phyloP scores from a whole-genome alignment of 2,888 invertebrate species.

The Dicycla oo region DNA sequence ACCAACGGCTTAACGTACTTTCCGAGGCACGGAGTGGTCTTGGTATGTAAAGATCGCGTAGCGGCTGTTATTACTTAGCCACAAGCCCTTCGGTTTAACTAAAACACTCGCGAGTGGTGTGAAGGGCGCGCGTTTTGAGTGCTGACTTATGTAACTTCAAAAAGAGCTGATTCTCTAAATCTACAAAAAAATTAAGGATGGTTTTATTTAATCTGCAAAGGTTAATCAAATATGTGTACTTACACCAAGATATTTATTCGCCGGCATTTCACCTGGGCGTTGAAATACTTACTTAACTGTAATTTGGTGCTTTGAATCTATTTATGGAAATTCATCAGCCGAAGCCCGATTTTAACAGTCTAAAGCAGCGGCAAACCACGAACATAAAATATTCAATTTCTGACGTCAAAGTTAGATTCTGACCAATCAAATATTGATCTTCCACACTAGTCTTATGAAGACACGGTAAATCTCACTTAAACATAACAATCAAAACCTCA shows the following conservation, averaged over 20 bases:
- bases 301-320: conserved; percentile 2
- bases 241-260: not conserved
- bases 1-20: too few species aligned
- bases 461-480: conserved; percentile 47
- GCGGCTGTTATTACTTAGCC: too few species aligned
- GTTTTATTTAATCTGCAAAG: not conserved
- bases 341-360: not conserved
- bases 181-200: not conserved
- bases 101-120: too few species aligned
- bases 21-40: too few species aligned
- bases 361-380: not conserved
- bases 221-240: not conserved
- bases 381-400: conserved; percentile 3
- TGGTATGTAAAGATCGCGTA: too few species aligned
- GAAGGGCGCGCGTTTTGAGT: too few species aligned
- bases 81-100: too few species aligned
- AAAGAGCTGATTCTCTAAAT: not conserved
- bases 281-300: not conserved
- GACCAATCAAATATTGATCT: conserved; percentile 37
- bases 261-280: not conserved
- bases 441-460: conserved; percentile 17
- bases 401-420: conserved; percentile 8
- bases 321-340: not conserved
- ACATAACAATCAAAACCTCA: conserved; percentile 35
- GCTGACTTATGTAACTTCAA: not conserved